A percentile compares a stretch with the other conserved stretches of the same genome.
These are phyloP conservation scores for Cotesia chilonis DNA, from an alignment of 1,140 invertebrate species.

Conservation along the genomic window DNA sequence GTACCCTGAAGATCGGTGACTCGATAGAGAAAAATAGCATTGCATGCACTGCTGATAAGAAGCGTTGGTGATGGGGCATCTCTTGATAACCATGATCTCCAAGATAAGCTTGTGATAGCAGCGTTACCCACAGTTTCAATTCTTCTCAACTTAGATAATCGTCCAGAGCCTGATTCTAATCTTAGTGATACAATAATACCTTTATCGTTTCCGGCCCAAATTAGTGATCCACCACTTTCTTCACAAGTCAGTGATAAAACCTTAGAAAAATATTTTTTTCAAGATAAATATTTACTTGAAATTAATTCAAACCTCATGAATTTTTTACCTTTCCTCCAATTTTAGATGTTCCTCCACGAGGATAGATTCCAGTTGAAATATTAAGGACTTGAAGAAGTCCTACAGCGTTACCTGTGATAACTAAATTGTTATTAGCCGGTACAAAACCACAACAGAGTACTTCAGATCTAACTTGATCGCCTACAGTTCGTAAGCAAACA, in stretches of 20 bases:
- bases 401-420: slow-evolving; percentile 81
- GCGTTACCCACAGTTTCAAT: slow-evolving; percentile 70
- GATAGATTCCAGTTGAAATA: slow-evolving; percentile 86
- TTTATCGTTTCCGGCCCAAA: slow-evolving; percentile 87
- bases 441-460: slow-evolving; percentile 83
- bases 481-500: slow-evolving; percentile 73
- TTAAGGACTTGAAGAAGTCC: slow-evolving; percentile 84
- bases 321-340: slow-evolving; percentile 74
- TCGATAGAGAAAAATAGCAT: slow-evolving; percentile 74
- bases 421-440: slow-evolving; percentile 88
- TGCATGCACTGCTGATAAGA: slow-evolving; percentile 80
- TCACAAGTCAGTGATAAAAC: slow-evolving; percentile 78
- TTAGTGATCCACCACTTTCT: slow-evolving; percentile 71
- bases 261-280: slow-evolving; percentile 41
- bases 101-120: slow-evolving; percentile 79
- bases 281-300: not conserved
- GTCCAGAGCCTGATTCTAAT: slow-evolving; percentile 74
- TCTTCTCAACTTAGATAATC: slow-evolving; percentile 76
- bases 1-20: slow-evolving; percentile 56
- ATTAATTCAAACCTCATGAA: no score
- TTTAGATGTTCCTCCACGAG: slow-evolving; percentile 76
- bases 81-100: slow-evolving; percentile 83
- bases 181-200: slow-evolving; percentile 66
- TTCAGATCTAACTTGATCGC: slow-evolving; percentile 72
- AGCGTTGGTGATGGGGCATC: slow-evolving; percentile 80